Base-by-base conservation (phyloP, 2,888 invertebrate genomes). In the Cecidostiba fungosa region DNA sequence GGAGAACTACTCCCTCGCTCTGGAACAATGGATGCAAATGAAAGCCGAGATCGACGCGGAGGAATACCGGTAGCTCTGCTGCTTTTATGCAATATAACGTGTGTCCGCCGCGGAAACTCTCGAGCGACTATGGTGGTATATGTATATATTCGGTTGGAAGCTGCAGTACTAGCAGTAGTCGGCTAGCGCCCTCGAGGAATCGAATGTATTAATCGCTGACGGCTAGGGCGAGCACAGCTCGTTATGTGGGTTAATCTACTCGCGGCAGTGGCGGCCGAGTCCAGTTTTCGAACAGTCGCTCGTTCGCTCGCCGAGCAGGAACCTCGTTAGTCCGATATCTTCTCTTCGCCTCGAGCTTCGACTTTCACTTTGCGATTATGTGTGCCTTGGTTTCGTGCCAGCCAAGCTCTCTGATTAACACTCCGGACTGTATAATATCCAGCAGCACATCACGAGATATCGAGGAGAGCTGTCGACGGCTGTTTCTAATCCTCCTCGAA, bases 191-290 rank as follows among this genome's bases (percentile, higher is more conserved):
- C 86, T 81, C 26, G 76, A 88, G 87, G 78, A 89, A 88, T 87
- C 86, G 87, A 87, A 87, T 79, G 84, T 86, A 88, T 88, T 89
- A 87, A 89, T 87, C 85, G 88, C 79, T 82, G 77, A 86, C 82
- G 86, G 50, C n/a, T 36, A 54, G 66, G 29, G 66, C 66, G 12
- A 66, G 66, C 23, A 23, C 23, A 66, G 66, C 86, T 82, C 82
- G 84, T 77, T 76, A 85, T 86, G 76, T 87, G 84, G 86, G 86
- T 85, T 88, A 86, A 81, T 59, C 84, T 82, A 26, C 26, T 66
- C 29, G 82, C 32, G 19, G 54, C 62, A 26, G 62, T 6, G n/a
- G 62, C 26, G 29, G 16, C 23, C 2, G 62, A 8, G 14, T 29
- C 66, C 66, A 26, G 66, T 66, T 66, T 66, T 66, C 29, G 29